Conservation (phyloP, 2,797 vertebrate genomes). For the Siniperca scherzeri region DNA sequence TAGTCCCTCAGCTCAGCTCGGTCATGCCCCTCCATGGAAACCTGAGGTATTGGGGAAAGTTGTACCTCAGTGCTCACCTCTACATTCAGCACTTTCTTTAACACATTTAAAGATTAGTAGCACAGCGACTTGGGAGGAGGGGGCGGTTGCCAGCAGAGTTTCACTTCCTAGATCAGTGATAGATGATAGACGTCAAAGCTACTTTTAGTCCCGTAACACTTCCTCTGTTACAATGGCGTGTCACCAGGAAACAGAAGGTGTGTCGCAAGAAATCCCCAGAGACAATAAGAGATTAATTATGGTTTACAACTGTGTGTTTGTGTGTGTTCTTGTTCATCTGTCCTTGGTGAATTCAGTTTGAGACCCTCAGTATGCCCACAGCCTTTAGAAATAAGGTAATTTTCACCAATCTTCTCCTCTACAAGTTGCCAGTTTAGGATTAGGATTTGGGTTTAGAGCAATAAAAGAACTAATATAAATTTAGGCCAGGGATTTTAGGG, state of each 20-base stretch:
- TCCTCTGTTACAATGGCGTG: slow-evolving; percentile 47
- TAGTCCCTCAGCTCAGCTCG: slow-evolving; percentile 20
- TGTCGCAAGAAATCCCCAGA: slow-evolving; percentile 39
- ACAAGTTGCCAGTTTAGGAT: not conserved
- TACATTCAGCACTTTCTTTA: slow-evolving; percentile 2
- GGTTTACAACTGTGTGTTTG: not conserved
- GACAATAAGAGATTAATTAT: slow-evolving; percentile 23
- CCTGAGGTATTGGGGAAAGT: slow-evolving; percentile 38
- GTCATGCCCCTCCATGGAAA: slow-evolving; percentile 52
- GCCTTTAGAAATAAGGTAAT: not conserved
- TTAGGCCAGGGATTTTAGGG: not conserved
- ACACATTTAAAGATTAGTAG: slow-evolving; percentile 4
- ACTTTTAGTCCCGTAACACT: slow-evolving; percentile 31
- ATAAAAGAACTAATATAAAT: not conserved
- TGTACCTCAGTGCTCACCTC: not conserved
- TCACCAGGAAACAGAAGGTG: slow-evolving; percentile 52
- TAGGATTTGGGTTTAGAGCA: not conserved
- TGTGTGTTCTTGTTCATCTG: slow-evolving; percentile 1
- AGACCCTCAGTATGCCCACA: not conserved
- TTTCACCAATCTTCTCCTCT: not conserved
- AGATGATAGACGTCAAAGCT: not conserved
- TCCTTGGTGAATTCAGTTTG: not conserved
- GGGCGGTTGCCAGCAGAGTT: slow-evolving; percentile 45
- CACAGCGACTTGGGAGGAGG: not conserved
- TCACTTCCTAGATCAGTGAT: slow-evolving; percentile 64